Conservation (phyloP, 2,113 vertebrate species). For the Uria aalge region DNA sequence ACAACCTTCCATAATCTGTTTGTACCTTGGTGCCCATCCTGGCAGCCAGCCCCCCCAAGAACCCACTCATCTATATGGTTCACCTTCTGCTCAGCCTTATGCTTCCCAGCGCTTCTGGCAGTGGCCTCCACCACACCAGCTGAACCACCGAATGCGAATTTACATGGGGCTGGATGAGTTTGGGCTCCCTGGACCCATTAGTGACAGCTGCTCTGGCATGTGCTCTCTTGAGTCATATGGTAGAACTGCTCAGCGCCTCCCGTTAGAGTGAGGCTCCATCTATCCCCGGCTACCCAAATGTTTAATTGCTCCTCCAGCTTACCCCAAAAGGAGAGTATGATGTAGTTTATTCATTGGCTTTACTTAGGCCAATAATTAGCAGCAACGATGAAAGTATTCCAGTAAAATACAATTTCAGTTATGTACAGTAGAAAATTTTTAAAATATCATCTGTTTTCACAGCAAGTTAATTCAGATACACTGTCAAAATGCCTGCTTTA, state of each 20-base stretch:
- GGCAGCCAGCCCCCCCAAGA: background rate
- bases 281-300: background rate
- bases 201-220: background rate
- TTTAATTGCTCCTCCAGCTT: background rate
- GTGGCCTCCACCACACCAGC: background rate
- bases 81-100: conserved; percentile 12
- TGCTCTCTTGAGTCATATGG: background rate
- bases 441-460: background rate
- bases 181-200: background rate
- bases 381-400: background rate
- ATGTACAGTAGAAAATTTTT: background rate
- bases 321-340: background rate
- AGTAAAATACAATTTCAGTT: background rate
- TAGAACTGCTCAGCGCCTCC: background rate
- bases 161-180: accelerated
- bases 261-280: background rate
- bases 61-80: background rate
- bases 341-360: background rate
- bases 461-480: background rate
- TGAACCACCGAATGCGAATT: background rate
- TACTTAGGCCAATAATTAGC: background rate
- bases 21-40: accelerated
- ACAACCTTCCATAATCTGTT: background rate
- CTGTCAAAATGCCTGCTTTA: background rate
- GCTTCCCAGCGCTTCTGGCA: background rate